Base-by-base conservation (phyloP, 2,797 vertebrate species). In the Sebastes oblongus region DNA sequence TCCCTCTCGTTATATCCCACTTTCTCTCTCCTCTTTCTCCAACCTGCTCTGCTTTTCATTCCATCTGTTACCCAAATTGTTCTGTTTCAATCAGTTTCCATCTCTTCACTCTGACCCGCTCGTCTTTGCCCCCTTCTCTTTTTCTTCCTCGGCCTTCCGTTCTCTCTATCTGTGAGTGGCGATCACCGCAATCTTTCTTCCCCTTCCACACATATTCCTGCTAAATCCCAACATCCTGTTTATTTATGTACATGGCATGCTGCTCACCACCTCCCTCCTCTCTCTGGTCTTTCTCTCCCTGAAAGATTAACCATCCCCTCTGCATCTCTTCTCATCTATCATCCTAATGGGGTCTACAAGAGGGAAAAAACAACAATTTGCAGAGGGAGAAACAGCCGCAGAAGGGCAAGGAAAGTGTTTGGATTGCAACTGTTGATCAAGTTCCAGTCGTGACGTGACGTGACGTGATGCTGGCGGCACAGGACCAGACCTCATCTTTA, bases 241-340 rank as follows among this genome's bases (percentile, higher is more conserved):
- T 91, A 86, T 90, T 90, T 91, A 91, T 90, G 85, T 89, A 67
- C 84, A 66, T 78, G 74, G 55, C 58, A 46, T n/a, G 39, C 80
- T 20, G 46, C 78, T 78, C 78, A 66, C 75, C 52, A 29, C 69
- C 81, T 22, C 78, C 72, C 73, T 58, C 75, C 66, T 65, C 80
- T 73, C 55, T 20, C 75, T 64, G 73, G 52, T 89, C 84, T 82
- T 80, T 84, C 83, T 88, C 79, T 75, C 75, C 68, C 75, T 89
- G 89, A 92, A 92, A 93, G 87, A 93, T 93, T 86, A 92, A 91
- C 88, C 90, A 88, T 92, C 91, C 84, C 83, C 86, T 91, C 86
- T 85, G 86, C 92, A 91, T 91, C 86, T 91, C 87, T 22, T 86
- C 90, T 93, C 93, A 94, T 95, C 90, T 90, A 89, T 94, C 94